phyloP scores from a whole-genome alignment of 2,797 vertebrate genomes.

The Petrocephalus schoutedeni region DNA sequence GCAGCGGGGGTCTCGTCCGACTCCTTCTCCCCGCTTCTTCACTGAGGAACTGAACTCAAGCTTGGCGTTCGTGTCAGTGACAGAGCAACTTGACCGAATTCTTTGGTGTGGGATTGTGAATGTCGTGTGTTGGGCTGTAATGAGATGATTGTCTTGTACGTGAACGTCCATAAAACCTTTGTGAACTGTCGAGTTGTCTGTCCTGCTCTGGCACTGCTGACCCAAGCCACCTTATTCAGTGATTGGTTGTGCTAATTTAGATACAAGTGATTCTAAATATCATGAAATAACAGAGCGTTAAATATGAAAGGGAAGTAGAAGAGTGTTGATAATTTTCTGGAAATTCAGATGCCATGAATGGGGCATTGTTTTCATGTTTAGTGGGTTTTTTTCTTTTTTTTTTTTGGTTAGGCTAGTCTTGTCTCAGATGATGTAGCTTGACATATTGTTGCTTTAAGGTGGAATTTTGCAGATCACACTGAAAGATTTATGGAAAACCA shows the following conservation, averaged over 20 bases:
- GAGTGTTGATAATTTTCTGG: neutral
- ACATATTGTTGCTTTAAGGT: neutral
- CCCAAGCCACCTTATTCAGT: neutral
- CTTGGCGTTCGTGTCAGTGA: neutral
- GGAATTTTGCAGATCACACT: neutral
- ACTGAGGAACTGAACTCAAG: neutral
- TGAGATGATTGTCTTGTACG: too few relatives aligned
- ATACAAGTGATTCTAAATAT: neutral
- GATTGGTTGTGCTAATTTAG: neutral
- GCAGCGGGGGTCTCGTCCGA: neutral
- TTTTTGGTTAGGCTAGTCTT: neutral
- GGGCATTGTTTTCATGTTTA: neutral
- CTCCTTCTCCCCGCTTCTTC: neutral
- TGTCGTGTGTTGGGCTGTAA: neutral
- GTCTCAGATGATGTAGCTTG: neutral
- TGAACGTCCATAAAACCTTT: too few relatives aligned
- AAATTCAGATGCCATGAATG: neutral
- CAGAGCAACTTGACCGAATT: neutral
- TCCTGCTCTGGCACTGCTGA: neutral
- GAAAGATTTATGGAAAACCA: neutral
- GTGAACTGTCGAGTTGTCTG: too few relatives aligned
- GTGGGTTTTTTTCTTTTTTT: neutral
- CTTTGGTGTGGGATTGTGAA: neutral
- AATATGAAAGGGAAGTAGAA: neutral
- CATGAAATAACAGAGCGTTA: neutral